A percentile compares a stretch with the other conserved stretches of the same genome.
These are phyloP conservation scores for Holacanthus passer DNA, from an alignment of 2,113 vertebrate genomes.

Conservation along the genomic window DNA sequence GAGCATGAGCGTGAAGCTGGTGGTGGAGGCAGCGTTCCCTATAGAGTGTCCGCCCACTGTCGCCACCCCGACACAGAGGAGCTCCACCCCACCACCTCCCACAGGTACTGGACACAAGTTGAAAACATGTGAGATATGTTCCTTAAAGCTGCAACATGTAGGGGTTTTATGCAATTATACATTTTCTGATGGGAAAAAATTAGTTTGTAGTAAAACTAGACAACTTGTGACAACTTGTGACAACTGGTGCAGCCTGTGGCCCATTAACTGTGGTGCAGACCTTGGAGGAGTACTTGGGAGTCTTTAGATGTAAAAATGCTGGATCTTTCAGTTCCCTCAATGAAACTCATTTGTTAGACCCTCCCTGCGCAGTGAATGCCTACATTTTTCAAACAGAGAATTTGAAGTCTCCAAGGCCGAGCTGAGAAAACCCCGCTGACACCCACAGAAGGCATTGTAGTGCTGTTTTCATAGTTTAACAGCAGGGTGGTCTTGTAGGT, in stretches of 20 bases:
- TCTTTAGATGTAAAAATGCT: background rate
- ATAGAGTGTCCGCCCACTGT: conserved; percentile 82
- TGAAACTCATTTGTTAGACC: background rate
- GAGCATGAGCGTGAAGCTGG: conserved; percentile 88
- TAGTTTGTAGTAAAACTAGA: background rate
- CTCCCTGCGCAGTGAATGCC: background rate
- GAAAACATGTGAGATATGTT: background rate
- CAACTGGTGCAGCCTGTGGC: background rate
- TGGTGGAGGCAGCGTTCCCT: conserved; percentile 89
- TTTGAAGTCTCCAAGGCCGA: background rate
- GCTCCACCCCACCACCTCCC: conserved; percentile 39
- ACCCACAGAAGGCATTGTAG: background rate
- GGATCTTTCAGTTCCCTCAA: background rate
- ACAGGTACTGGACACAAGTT: conserved; percentile 57
- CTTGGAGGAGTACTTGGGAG: no score
- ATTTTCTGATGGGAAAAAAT: no score
- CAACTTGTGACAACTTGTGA: background rate
- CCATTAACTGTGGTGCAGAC: no score
- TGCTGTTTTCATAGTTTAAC: background rate
- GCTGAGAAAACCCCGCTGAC: background rate
- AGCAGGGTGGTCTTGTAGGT: no score
- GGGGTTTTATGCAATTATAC: background rate
- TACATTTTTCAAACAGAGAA: background rate
- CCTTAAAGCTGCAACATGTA: background rate
- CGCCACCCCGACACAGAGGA: conserved; percentile 74